A percentile compares a stretch with the other conserved stretches of the same genome.
phyloP scores from a whole-genome alignment of 2,797 vertebrate species.

The Euthynnus affinis region DNA sequence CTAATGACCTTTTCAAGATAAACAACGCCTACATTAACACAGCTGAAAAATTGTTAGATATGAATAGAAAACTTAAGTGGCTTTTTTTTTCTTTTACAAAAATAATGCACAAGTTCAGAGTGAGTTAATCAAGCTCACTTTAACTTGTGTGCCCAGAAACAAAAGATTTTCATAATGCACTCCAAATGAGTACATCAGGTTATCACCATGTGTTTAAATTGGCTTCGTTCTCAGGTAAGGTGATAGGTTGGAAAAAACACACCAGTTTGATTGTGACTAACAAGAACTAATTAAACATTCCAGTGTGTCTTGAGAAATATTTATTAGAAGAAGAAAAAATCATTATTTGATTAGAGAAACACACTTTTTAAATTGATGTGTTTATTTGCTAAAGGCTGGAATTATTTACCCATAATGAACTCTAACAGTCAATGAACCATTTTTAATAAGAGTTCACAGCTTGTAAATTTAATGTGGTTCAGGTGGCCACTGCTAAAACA shows the following conservation, averaged over 20 bases:
- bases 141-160: slow-evolving; percentile 23
- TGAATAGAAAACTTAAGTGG: slow-evolving; percentile 79
- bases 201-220: slow-evolving; percentile 33
- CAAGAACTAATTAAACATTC: slow-evolving; percentile 18
- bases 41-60: slow-evolving; percentile 78
- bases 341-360: slow-evolving; percentile 12
- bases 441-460: slow-evolving; percentile 9
- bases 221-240: slow-evolving; percentile 3
- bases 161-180: slow-evolving; percentile 27
- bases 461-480: slow-evolving; percentile 17
- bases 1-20: slow-evolving; percentile 88
- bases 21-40: slow-evolving; percentile 85
- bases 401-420: slow-evolving; percentile 26
- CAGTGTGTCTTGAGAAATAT: slow-evolving; percentile 13
- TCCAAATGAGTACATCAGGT: slow-evolving; percentile 41
- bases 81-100: slow-evolving; percentile 15
- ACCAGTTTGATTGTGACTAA: slow-evolving; percentile 1
- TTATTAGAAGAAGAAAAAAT: slow-evolving; percentile 6
- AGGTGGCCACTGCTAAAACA: slow-evolving; percentile 13
- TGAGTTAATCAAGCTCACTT: slow-evolving; percentile 71
- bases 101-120: slow-evolving; percentile 37
- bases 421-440: slow-evolving; percentile 35
- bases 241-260: slow-evolving; percentile 10
- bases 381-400: slow-evolving; percentile 21
- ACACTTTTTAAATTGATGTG: background rate